Evolutionary conservation across 2,113 vertebrate genomes (phyloP).

Genomic region (Leucoraja erinaceus): DNA sequence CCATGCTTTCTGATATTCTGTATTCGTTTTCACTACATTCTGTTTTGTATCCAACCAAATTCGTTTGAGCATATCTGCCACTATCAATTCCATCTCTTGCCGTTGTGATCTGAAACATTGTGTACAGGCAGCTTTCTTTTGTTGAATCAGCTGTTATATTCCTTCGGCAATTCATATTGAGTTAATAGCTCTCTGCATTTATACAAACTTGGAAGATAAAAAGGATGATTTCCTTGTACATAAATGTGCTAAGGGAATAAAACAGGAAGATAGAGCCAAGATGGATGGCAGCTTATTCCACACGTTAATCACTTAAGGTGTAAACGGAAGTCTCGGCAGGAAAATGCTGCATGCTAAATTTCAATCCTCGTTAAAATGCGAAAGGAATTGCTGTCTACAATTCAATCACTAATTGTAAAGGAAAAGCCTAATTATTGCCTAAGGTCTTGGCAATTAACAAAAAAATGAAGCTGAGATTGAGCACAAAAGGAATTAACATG

Average conservation of each 20-base stretch:
- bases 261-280: not conserved
- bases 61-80: not conserved
- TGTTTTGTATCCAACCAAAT: not conserved
- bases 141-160: not conserved
- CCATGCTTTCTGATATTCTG: not conserved
- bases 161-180: not conserved
- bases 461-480: too few species aligned
- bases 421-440: constrained; percentile 36
- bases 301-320: constrained; percentile 26
- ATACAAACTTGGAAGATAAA: constrained; percentile 25
- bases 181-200: not conserved
- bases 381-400: constrained; percentile 17
- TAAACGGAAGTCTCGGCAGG: not conserved
- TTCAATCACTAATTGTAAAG: constrained; percentile 23
- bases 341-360: constrained; percentile 13
- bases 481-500: constrained; percentile 18
- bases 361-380: constrained; percentile 25
- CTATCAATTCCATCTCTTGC: not conserved
- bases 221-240: not conserved
- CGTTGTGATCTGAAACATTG: not conserved
- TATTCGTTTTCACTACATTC: not conserved
- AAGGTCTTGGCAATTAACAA: constrained; percentile 32
- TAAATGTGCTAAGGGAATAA: constrained; percentile 26
- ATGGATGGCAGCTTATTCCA: constrained; percentile 27
- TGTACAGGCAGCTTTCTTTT: not conserved